These are phyloP conservation scores for Rhynchophorus ferrugineus DNA, from an alignment of 1,140 invertebrate species.

Conservation along the genomic window DNA sequence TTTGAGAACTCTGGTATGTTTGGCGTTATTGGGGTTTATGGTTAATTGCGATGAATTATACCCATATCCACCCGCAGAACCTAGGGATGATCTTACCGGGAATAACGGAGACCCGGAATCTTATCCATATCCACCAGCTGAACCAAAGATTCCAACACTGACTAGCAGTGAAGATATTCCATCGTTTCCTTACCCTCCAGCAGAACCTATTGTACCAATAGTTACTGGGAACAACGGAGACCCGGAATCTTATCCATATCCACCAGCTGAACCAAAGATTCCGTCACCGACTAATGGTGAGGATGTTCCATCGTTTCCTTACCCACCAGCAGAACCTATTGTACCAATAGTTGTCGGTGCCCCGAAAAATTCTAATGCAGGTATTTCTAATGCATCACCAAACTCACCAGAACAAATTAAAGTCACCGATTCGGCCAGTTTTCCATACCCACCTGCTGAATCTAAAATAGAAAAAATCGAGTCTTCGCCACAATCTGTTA, in stretches of 20 bases:
- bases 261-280: neutral
- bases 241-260: neutral
- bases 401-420: neutral
- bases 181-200: neutral
- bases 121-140: neutral
- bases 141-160: neutral
- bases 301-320: neutral
- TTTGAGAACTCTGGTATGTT: no score
- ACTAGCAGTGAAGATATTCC: neutral
- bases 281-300: no score
- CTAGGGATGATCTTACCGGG: neutral
- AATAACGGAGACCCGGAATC: neutral
- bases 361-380: neutral
- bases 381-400: neutral
- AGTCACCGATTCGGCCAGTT: neutral
- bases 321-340: neutral
- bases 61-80: neutral
- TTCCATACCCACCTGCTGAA: neutral
- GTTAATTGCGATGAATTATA: no score
- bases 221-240: no score
- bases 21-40: no score
- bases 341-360: neutral
- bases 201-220: neutral
- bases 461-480: no score
- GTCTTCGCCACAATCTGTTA: no score